Conservation (phyloP, 2,797 vertebrate species). For the Zenarchopterus dispar region DNA sequence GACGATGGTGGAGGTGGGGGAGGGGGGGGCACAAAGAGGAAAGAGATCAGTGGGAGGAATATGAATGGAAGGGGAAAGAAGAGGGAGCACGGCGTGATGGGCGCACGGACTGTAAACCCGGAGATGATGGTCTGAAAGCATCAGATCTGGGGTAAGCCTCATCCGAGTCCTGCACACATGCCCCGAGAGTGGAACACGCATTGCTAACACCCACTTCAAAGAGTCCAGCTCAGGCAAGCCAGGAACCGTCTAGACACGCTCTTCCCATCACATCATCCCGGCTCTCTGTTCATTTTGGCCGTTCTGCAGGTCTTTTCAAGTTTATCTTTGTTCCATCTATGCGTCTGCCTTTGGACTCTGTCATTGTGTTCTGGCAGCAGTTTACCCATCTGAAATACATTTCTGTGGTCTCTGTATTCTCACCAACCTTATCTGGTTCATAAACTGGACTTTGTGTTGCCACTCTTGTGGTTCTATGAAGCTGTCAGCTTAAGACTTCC, state of each 20-base stretch:
- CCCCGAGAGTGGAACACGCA: conserved; percentile 55
- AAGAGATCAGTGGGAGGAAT: conserved; percentile 42
- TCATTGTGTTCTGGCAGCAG: conserved; percentile 23
- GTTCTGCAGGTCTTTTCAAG: conserved; percentile 32
- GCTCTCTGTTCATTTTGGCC: conserved; percentile 43
- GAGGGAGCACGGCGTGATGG: conserved; percentile 2
- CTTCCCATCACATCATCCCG: conserved; percentile 54
- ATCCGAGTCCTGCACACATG: conserved; percentile 63
- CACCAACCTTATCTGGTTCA: not conserved
- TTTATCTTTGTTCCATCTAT: conserved; percentile 24
- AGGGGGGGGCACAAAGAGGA: conserved; percentile 13
- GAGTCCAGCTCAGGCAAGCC: conserved; percentile 59
- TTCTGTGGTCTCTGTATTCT: conserved; percentile 1
- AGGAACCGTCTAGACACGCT: conserved; percentile 73
- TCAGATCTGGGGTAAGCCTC: conserved; percentile 62
- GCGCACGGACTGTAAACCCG: conserved; percentile 50
- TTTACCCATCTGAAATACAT: conserved; percentile 16
- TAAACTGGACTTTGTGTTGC: too few species aligned
- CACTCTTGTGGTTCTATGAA: too few species aligned
- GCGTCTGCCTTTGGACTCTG: conserved; percentile 27
- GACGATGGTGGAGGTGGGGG: not conserved
- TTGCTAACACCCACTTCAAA: conserved; percentile 66
- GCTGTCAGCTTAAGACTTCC: too few species aligned
- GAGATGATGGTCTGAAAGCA: conserved; percentile 63
- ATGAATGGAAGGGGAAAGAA: conserved; percentile 51